Evolutionary conservation across 2,888 invertebrate genomes (phyloP).

Genomic region (Dyspetes luteomarginatus): DNA sequence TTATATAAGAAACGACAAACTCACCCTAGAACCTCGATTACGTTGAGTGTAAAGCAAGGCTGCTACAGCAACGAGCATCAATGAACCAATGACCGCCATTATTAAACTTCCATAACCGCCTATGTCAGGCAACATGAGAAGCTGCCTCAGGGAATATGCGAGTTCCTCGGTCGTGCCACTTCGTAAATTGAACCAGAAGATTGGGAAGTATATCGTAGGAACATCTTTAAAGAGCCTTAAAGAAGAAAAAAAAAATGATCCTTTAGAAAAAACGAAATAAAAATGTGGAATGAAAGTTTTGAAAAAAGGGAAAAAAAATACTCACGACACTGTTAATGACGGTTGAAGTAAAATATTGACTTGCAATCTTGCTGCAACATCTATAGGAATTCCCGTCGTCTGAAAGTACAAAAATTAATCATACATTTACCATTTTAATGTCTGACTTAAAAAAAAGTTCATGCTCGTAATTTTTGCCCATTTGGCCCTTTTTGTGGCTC

Average conservation of each 20-base stretch:
- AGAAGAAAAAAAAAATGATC: conserved; percentile 45
- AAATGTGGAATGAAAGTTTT: background rate
- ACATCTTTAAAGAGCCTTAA: conserved; percentile 88
- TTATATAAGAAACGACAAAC: conserved; percentile 41
- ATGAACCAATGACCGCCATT: conserved; percentile 82
- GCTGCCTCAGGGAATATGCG: conserved; percentile 84
- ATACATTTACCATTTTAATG: conserved; percentile 88
- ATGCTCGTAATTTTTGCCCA: too few species aligned
- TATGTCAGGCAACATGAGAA: conserved; percentile 85
- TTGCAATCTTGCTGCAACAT: conserved; percentile 91
- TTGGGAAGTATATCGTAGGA: conserved; percentile 89
- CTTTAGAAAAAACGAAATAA: background rate
- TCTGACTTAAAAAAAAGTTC: conserved; percentile 63
- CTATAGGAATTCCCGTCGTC: conserved; percentile 90
- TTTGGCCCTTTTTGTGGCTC: too few species aligned
- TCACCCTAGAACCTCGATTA: conserved; percentile 59
- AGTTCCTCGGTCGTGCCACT: conserved; percentile 86
- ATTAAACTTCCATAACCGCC: conserved; percentile 84
- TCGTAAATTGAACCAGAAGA: conserved; percentile 91
- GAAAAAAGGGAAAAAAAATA: conserved; percentile 67
- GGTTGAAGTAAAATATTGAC: conserved; percentile 90
- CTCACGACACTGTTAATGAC: conserved; percentile 87
- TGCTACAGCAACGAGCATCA: conserved; percentile 71
- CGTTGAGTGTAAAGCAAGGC: conserved; percentile 68
- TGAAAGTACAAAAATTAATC: conserved; percentile 79